phyloP scores from a whole-genome alignment of 2,113 vertebrate species.

The Sapajus apella region DNA sequence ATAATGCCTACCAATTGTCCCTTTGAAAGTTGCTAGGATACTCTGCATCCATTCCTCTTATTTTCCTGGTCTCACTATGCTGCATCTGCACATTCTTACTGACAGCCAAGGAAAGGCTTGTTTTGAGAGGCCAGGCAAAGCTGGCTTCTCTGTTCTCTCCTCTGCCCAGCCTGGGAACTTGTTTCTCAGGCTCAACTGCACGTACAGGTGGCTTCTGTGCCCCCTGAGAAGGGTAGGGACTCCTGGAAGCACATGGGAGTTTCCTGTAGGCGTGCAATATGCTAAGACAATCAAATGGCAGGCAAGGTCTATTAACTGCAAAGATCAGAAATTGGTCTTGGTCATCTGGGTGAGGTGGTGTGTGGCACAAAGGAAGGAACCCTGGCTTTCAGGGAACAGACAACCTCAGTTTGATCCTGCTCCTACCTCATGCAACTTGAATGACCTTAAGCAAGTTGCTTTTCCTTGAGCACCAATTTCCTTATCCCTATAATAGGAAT shows the following conservation, averaged over 20 bases:
- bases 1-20: rapidly evolving
- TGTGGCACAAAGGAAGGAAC: not conserved
- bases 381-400: not conserved
- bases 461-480: not conserved
- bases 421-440: not conserved
- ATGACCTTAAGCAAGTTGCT: not conserved
- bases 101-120: not conserved
- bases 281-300: not conserved
- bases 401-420: not conserved
- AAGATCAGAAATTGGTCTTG: not conserved
- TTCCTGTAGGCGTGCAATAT: not conserved
- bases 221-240: not conserved
- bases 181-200: not conserved
- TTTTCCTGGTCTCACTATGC: not conserved
- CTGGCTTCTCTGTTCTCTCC: not conserved
- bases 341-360: not conserved
- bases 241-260: not conserved
- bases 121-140: not conserved
- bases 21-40: not conserved
- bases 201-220: rapidly evolving
- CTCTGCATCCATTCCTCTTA: not conserved
- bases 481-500: not conserved
- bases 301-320: not conserved
- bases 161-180: not conserved
- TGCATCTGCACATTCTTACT: not conserved